These are phyloP conservation scores for Smittia aterrima DNA, from an alignment of 2,888 invertebrate species.

Conservation along the genomic window DNA sequence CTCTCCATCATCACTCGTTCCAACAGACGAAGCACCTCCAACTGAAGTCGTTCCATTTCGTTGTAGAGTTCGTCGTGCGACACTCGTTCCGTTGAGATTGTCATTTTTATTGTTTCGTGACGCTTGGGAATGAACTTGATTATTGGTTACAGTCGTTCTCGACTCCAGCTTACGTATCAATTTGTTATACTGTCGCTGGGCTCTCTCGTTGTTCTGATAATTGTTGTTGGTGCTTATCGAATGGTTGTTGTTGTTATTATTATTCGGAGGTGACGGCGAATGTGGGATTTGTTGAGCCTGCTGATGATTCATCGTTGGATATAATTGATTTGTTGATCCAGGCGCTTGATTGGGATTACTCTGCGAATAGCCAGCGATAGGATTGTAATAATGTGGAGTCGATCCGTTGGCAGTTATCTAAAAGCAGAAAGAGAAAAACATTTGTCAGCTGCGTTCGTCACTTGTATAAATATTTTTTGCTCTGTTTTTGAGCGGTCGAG, in stretches of 20 bases:
- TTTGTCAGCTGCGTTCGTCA: neutral
- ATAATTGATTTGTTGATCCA: slow-evolving; percentile 49
- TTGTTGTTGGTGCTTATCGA: slow-evolving; percentile 57
- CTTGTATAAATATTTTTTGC: neutral
- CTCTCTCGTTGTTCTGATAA: slow-evolving; percentile 75
- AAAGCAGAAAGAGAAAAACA: slow-evolving; percentile 45
- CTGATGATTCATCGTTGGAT: slow-evolving; percentile 51
- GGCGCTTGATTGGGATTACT: slow-evolving; percentile 56
- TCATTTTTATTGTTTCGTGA: slow-evolving; percentile 62
- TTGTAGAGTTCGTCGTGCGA: slow-evolving; percentile 47
- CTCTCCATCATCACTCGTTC: slow-evolving; percentile 78
- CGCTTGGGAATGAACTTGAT: slow-evolving; percentile 58
- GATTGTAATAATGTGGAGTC: slow-evolving; percentile 67
- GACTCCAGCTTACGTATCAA: slow-evolving; percentile 70
- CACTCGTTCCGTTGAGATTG: slow-evolving; percentile 57
- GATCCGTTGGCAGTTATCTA: slow-evolving; percentile 70
- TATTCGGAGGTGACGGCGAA: slow-evolving; percentile 63
- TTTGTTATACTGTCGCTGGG: slow-evolving; percentile 74
- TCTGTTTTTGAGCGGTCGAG: neutral
- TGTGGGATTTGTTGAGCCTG: slow-evolving; percentile 57
- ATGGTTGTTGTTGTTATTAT: slow-evolving; percentile 57
- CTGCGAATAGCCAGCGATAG: slow-evolving; percentile 58
- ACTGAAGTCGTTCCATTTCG: slow-evolving; percentile 52
- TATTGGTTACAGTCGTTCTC: slow-evolving; percentile 46
- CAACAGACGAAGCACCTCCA: slow-evolving; percentile 56